A percentile compares a stretch with the other conserved stretches of the same genome.
Evolutionary conservation across 1,140 invertebrate species (phyloP).

Genomic region (Nautilus pompilius): DNA sequence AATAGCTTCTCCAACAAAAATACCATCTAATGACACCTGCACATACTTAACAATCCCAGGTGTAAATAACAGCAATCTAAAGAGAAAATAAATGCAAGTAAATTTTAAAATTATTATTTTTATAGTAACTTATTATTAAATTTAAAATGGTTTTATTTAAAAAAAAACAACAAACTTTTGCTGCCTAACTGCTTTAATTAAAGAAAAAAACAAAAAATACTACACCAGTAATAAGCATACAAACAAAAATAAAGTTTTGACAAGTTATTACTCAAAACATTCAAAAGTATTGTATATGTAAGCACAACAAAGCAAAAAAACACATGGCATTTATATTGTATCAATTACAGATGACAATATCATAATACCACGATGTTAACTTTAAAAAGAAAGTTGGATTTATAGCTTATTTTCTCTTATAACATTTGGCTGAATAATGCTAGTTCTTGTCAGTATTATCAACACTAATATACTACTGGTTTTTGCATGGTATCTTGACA

Average conservation of each 20-base stretch:
- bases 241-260: neutral
- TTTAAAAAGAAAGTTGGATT: neutral
- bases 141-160: neutral
- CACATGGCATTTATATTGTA: neutral
- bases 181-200: neutral
- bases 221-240: too few species aligned
- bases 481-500: neutral
- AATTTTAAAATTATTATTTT: neutral
- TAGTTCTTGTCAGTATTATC: neutral
- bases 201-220: neutral
- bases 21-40: conserved; percentile 63
- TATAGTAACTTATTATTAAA: conserved; percentile 5
- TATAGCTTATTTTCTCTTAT: neutral
- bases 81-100: conserved; percentile 3
- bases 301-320: too few species aligned
- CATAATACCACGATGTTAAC: too few species aligned
- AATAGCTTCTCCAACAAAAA: conserved; percentile 62
- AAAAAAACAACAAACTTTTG: neutral
- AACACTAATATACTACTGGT: neutral
- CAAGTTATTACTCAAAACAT: too few species aligned
- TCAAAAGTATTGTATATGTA: too few species aligned
- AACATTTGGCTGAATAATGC: neutral
- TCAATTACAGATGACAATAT: neutral
- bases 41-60: conserved; percentile 64
- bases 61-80: conserved; percentile 64